phyloP scores from a whole-genome alignment of 2,888 invertebrate genomes.

The Neoascia interrupta region DNA sequence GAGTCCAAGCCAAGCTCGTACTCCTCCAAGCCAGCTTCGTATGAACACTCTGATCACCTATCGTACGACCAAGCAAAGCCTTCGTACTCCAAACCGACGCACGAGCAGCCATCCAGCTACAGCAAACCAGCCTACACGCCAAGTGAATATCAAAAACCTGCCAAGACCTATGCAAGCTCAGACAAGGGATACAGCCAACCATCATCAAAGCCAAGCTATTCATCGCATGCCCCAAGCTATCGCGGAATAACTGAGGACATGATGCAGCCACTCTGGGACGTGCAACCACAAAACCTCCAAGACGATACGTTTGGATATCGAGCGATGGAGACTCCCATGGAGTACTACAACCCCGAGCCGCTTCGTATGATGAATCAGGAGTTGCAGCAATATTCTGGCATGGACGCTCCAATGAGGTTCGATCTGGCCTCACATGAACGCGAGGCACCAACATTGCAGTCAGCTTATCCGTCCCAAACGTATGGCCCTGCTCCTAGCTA shows the following conservation, averaged over 20 bases:
- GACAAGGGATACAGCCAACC: not conserved
- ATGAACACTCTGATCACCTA: conserved; percentile 8
- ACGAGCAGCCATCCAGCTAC: not conserved
- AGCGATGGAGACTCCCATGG: conserved; percentile 12
- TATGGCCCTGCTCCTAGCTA: conserved; percentile 55
- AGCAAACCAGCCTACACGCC: conserved; percentile 1
- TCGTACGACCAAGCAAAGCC: conserved; percentile 1
- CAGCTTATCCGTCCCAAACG: conserved; percentile 35
- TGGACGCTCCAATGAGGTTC: conserved; percentile 24
- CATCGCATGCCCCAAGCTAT: conserved; percentile 20
- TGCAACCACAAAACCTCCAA: conserved; percentile 15
- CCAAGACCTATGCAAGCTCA: not conserved
- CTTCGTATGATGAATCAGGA: conserved; percentile 19
- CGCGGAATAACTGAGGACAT: conserved; percentile 38
- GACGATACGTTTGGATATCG: conserved; percentile 31
- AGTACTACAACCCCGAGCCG: conserved; percentile 16
- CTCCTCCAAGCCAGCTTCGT: conserved; percentile 4
- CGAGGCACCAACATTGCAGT: conserved; percentile 24
- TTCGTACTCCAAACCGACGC: conserved; percentile 4
- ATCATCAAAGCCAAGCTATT: conserved; percentile 13
- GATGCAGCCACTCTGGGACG: conserved; percentile 39
- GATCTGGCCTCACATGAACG: conserved; percentile 14
- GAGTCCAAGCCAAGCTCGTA: conserved; percentile 45
- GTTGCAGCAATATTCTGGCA: conserved; percentile 8
- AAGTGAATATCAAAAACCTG: not conserved